Evolutionary conservation across 2,888 invertebrate species (phyloP).

Genomic region (Petrolisthes manimaculis): DNA sequence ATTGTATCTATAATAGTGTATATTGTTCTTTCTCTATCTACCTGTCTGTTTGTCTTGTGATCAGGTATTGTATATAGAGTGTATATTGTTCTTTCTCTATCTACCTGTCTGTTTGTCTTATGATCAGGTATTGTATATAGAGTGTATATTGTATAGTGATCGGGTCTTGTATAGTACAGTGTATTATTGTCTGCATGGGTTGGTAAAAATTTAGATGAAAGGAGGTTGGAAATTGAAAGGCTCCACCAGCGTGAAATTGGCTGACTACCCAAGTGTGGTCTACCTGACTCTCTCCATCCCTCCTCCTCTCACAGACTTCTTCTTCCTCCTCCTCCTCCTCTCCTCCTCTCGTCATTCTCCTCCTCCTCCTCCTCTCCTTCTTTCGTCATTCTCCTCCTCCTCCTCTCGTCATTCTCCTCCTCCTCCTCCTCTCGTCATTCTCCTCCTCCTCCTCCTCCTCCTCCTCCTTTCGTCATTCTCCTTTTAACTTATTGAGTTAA

Average conservation of each 20-base stretch:
- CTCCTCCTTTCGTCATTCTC: not conserved
- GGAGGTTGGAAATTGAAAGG: conserved; percentile 13
- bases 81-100: not conserved
- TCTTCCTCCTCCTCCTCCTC: not conserved
- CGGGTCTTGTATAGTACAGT: not conserved
- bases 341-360: not conserved
- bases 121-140: not conserved
- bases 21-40: not conserved
- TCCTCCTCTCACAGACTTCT: not conserved
- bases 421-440: not conserved
- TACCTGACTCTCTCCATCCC: not conserved
- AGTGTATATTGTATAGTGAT: no score
- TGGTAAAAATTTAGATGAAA: conserved; percentile 12
- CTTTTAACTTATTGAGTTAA: not conserved
- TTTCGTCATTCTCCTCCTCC: not conserved
- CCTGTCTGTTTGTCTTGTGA: not conserved
- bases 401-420: not conserved
- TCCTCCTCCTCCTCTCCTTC: not conserved
- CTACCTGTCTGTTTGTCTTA: not conserved
- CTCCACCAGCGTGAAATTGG: conserved; percentile 34
- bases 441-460: not conserved
- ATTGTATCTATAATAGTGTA: no score
- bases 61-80: not conserved
- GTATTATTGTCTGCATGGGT: conserved; percentile 14
- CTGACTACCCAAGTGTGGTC: conserved; percentile 13